Conservation (phyloP, 2,888 invertebrate genomes). For the Amphipyra berbera region DNA sequence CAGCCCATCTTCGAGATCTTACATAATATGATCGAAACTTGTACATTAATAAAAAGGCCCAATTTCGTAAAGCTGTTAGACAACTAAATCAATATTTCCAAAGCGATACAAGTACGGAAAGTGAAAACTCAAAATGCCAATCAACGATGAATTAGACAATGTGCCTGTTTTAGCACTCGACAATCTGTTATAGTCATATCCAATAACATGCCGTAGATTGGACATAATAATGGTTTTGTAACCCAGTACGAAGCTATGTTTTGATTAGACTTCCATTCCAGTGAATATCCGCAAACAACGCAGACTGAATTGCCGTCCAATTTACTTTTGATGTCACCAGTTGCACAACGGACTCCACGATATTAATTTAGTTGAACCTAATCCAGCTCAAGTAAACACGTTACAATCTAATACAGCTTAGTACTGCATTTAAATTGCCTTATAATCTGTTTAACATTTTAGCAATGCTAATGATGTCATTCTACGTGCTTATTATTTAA, state of each 20-base stretch:
- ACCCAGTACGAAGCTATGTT: slow-evolving; percentile 21
- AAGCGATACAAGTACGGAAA: slow-evolving; percentile 4
- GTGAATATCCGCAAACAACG: slow-evolving; percentile 43
- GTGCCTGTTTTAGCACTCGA: slow-evolving; percentile 20
- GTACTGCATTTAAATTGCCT: slow-evolving; percentile 17
- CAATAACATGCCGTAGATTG: slow-evolving; percentile 29
- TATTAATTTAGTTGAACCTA: slow-evolving; percentile 32
- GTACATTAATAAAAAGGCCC: slow-evolving; percentile 18
- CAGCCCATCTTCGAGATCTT: slow-evolving; percentile 19
- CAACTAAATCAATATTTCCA: slow-evolving; percentile 18
- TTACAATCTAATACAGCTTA: slow-evolving; percentile 32
- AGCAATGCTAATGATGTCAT: slow-evolving; percentile 31
- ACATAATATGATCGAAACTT: slow-evolving; percentile 24
- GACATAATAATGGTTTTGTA: slow-evolving; percentile 38
- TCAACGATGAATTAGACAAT: slow-evolving; percentile 6
- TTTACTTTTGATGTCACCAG: slow-evolving; percentile 52
- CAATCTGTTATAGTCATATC: slow-evolving; percentile 21
- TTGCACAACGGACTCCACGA: slow-evolving; percentile 34
- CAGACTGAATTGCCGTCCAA: slow-evolving; percentile 42
- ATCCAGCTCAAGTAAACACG: slow-evolving; percentile 23
- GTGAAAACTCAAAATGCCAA: slow-evolving; percentile 25
- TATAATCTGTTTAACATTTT: slow-evolving; percentile 23
- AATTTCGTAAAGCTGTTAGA: slow-evolving; percentile 29
- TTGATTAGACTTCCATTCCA: slow-evolving; percentile 42
- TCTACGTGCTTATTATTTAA: slow-evolving; percentile 31